Conservation (phyloP, 2,797 vertebrate species). For the Sardinella longiceps region DNA sequence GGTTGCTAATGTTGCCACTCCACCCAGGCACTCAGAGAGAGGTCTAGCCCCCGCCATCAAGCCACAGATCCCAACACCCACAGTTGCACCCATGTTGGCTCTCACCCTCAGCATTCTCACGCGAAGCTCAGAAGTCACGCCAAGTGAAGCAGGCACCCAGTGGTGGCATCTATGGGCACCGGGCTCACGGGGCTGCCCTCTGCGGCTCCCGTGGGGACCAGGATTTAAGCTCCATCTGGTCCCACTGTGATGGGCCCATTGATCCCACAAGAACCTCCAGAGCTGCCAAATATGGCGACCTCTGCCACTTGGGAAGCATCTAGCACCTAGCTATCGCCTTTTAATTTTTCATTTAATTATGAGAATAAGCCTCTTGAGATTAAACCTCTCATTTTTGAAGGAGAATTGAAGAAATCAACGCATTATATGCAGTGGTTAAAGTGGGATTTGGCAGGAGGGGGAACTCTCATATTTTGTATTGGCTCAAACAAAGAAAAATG, state of each 20-base stretch:
- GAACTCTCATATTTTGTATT: too few relatives aligned
- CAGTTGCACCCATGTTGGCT: not conserved
- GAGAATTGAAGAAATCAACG: too few relatives aligned
- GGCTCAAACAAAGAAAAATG: too few relatives aligned
- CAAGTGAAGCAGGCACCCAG: not conserved
- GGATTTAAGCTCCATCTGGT: slow-evolving; percentile 50
- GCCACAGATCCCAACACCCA: not conserved
- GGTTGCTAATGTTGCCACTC: not conserved
- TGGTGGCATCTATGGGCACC: slow-evolving; percentile 1
- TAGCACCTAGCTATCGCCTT: not conserved
- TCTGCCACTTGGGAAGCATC: not conserved
- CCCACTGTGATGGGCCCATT: slow-evolving; percentile 21
- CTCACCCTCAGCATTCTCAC: not conserved
- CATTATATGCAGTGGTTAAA: too few relatives aligned
- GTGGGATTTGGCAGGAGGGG: too few relatives aligned
- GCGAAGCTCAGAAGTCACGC: slow-evolving; percentile 4
- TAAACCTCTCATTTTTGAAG: too few relatives aligned
- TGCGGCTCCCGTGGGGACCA: slow-evolving; percentile 35
- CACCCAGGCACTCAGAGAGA: not conserved
- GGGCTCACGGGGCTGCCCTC: slow-evolving; percentile 13
- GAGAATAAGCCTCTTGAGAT: too few relatives aligned
- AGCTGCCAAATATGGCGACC: not conserved
- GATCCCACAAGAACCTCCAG: slow-evolving; percentile 31
- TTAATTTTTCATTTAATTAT: not conserved
- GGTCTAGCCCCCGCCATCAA: not conserved